These are phyloP conservation scores for Gallinago stenura DNA, from an alignment of 2,797 vertebrate genomes.

Conservation along the genomic window DNA sequence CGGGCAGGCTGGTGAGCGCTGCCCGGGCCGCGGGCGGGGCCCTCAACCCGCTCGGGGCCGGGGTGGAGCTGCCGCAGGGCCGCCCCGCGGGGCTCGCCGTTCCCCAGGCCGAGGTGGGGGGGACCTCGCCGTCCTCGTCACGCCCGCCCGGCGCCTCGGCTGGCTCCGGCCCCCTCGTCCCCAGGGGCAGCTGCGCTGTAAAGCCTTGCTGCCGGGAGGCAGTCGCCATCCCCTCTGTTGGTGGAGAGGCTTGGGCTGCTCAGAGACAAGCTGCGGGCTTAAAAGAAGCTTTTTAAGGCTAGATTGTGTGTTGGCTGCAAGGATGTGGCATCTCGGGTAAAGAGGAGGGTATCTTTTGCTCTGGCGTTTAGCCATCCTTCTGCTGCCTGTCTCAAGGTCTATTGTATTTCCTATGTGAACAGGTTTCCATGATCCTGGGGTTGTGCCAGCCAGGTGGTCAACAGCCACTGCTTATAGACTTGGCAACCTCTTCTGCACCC, in stretches of 20 bases:
- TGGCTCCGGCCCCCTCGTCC: neutral
- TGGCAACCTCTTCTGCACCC: slow-evolving; percentile 60
- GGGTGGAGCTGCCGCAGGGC: neutral
- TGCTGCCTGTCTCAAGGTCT: slow-evolving; percentile 48
- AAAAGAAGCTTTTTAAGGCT: neutral
- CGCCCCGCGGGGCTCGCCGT: neutral
- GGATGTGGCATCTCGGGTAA: slow-evolving; percentile 9
- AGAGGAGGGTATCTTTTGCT: slow-evolving; percentile 28
- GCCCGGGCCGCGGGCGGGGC: slow-evolving; percentile 28
- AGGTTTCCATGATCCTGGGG: slow-evolving; percentile 59
- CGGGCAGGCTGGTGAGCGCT: slow-evolving; percentile 85
- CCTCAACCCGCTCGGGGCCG: neutral
- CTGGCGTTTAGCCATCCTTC: slow-evolving; percentile 19
- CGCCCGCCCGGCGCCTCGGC: neutral
- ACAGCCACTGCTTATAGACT: slow-evolving; percentile 61
- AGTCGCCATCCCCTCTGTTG: neutral
- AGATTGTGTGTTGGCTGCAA: neutral
- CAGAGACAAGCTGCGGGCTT: neutral
- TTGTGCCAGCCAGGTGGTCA: slow-evolving; percentile 64
- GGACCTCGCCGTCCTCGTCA: neutral
- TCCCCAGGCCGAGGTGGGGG: neutral
- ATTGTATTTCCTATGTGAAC: slow-evolving; percentile 65
- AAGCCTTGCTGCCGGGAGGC: neutral
- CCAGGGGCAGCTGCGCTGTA: neutral
- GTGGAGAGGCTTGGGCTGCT: neutral